Conservation (phyloP, 2,888 invertebrate species). For the Leptura quadrifasciata region DNA sequence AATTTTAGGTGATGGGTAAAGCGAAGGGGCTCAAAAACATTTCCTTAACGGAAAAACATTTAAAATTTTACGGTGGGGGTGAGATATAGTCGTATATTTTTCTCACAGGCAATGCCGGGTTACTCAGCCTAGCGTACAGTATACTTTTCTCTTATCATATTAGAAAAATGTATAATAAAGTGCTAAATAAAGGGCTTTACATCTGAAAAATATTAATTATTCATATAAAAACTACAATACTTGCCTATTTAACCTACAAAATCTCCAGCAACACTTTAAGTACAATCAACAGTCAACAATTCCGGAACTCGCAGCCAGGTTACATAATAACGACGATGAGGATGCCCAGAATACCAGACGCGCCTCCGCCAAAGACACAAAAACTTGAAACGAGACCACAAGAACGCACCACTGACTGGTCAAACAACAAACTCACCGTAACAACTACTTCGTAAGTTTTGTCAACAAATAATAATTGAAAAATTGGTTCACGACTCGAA, state of each 20-base stretch:
- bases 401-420: conserved; percentile 11
- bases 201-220: too few relatives aligned
- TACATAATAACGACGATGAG: conserved; percentile 13
- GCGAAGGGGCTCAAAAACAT: too few relatives aligned
- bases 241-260: conserved; percentile 7
- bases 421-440: background rate
- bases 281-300: conserved; percentile 11
- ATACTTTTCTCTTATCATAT: too few relatives aligned
- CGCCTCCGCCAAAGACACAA: background rate
- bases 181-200: too few relatives aligned
- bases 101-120: too few relatives aligned
- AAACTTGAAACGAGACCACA: background rate
- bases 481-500: conserved; percentile 5
- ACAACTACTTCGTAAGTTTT: conserved; percentile 6
- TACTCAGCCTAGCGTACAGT: too few relatives aligned
- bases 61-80: too few relatives aligned
- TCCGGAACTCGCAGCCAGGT: background rate
- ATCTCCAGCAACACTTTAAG: conserved; percentile 5
- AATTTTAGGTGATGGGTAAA: too few relatives aligned
- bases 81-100: too few relatives aligned
- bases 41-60: too few relatives aligned
- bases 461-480: conserved; percentile 13
- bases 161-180: too few relatives aligned
- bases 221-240: too few relatives aligned
- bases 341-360: background rate